Percentiles rank a stretch among this genome's conserved stretches.
phyloP scores from a whole-genome alignment of 2,113 vertebrate genomes.

The Cervus canadensis region DNA sequence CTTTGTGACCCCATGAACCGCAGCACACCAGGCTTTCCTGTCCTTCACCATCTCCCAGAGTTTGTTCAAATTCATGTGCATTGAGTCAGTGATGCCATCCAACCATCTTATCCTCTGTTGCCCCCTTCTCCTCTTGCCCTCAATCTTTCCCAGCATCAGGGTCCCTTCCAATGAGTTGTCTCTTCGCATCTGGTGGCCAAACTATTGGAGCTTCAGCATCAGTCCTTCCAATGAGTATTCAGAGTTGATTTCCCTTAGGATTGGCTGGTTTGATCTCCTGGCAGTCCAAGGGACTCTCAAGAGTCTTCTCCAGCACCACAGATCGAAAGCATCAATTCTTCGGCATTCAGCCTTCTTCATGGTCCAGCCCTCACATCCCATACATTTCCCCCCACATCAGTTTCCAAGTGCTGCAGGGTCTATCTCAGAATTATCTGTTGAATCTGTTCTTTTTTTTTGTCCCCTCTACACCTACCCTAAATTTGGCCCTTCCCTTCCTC shows the following conservation, averaged over 20 bases:
- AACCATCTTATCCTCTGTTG: background rate
- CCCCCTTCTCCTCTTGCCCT: background rate
- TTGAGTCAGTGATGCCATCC: background rate
- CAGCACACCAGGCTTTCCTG: background rate
- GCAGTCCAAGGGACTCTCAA: background rate
- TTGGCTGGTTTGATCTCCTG: background rate
- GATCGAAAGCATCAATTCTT: background rate
- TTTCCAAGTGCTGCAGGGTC: background rate
- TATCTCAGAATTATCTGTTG: background rate
- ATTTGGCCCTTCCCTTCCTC: background rate
- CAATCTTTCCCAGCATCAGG: background rate
- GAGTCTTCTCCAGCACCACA: background rate
- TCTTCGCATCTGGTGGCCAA: background rate
- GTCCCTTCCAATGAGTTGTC: background rate
- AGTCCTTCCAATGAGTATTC: background rate
- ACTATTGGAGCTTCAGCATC: background rate
- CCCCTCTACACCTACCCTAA: background rate
- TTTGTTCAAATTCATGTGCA: background rate
- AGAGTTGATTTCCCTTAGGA: background rate
- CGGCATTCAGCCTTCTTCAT: rapidly evolving
- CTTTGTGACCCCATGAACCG: background rate
- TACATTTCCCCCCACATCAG: background rate
- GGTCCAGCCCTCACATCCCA: background rate
- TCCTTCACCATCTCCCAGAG: background rate
- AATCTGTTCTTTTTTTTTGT: background rate